Conservation (phyloP, 53 echinoderm and acorn worm genomes). For the Arbacia lixula region DNA sequence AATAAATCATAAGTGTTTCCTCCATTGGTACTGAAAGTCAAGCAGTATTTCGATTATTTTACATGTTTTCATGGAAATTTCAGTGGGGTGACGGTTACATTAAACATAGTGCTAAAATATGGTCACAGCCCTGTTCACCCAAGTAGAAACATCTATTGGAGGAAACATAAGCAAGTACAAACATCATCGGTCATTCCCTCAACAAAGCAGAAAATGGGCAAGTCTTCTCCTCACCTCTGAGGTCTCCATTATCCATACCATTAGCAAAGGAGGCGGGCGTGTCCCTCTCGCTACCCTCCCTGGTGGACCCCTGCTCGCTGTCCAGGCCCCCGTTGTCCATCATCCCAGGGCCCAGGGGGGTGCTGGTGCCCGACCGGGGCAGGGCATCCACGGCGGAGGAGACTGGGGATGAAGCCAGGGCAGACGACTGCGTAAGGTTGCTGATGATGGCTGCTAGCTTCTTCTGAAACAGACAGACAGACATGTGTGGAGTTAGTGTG, state of each 20-base stretch:
- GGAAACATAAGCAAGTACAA: too few relatives aligned
- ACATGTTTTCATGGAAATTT: too few relatives aligned
- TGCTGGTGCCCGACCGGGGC: background rate
- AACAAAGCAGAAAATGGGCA: background rate
- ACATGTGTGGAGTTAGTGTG: too few relatives aligned
- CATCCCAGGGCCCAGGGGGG: background rate
- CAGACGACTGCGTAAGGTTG: slow-evolving; percentile 36
- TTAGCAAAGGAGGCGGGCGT: slow-evolving; percentile 21
- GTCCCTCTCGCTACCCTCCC: slow-evolving; percentile 28
- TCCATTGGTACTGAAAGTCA: too few relatives aligned
- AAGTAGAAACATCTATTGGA: too few relatives aligned
- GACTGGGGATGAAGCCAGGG: background rate
- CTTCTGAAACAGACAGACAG: slow-evolving; percentile 16
- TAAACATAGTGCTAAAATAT: too few relatives aligned
- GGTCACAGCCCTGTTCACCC: too few relatives aligned
- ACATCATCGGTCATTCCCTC: background rate
- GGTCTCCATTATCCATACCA: slow-evolving; percentile 13
- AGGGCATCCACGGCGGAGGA: slow-evolving; percentile 30
- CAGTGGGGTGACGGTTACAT: too few relatives aligned
- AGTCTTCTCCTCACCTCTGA: slow-evolving; percentile 10
- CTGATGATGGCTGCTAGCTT: slow-evolving; percentile 46
- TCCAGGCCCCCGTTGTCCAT: slow-evolving; percentile 1
- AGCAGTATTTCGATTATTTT: too few relatives aligned
- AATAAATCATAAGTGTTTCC: too few relatives aligned
- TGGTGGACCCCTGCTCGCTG: slow-evolving; percentile 45